Percentiles rank a stretch among this genome's conserved stretches.
phyloP scores from a whole-genome alignment of 37 sponge, comb jelly and placozoan species.

The Spongilla lacustris region DNA sequence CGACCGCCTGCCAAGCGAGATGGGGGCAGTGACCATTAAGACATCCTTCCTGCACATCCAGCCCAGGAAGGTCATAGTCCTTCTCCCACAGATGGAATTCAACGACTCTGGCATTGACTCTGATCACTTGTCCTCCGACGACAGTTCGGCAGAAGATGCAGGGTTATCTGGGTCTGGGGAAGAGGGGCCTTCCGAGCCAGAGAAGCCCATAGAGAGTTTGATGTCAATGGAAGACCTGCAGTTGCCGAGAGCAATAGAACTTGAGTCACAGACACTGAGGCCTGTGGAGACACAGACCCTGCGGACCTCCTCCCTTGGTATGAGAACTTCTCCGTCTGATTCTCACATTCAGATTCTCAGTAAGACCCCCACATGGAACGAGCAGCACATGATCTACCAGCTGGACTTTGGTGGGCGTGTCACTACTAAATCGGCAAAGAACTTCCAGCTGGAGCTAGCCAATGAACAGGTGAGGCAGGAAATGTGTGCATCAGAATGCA shows the following conservation, averaged over 20 bases:
- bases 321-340: constrained; percentile 36
- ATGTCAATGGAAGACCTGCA: constrained; percentile 62
- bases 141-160: constrained; percentile 31
- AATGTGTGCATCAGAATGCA: background rate
- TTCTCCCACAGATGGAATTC: constrained; percentile 63
- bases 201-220: constrained; percentile 41
- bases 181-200: constrained; percentile 13
- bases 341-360: constrained; percentile 78
- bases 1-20: constrained; percentile 55
- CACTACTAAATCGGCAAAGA: constrained; percentile 93
- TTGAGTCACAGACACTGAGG: constrained; percentile 32
- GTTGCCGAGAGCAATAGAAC: constrained; percentile 29
- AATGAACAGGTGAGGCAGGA: constrained; percentile 63
- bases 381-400: constrained; percentile 94
- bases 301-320: background rate
- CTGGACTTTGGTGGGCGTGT: constrained; percentile 95
- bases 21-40: constrained; percentile 84
- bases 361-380: constrained; percentile 93
- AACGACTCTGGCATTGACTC: constrained; percentile 81
- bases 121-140: constrained; percentile 37
- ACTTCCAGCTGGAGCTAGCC: constrained; percentile 87
- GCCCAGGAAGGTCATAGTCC: constrained; percentile 81
- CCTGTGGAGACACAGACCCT: constrained; percentile 5
- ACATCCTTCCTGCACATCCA: constrained; percentile 93
- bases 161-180: background rate